These are phyloP conservation scores for Tinea trinotella DNA, from an alignment of 2,888 invertebrate species.

Conservation along the genomic window DNA sequence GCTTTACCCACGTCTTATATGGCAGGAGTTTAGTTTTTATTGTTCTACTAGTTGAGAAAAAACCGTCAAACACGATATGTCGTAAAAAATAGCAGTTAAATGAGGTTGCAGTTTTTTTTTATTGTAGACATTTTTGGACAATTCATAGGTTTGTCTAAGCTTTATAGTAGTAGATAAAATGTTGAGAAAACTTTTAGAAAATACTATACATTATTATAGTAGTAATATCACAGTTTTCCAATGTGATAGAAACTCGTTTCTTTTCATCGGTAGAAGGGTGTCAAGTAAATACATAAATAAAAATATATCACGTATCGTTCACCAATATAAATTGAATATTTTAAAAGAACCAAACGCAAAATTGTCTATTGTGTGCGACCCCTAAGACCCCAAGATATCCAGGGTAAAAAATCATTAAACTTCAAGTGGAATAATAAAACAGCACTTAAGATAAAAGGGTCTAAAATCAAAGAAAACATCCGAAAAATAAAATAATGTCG, in stretches of 20 bases:
- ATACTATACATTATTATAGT: too few species aligned
- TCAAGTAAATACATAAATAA: too few species aligned
- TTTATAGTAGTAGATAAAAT: too few species aligned
- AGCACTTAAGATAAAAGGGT: conserved; percentile 12
- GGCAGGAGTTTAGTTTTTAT: background rate
- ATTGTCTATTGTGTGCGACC: background rate
- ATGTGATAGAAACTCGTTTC: too few species aligned
- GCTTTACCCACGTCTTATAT: conserved; percentile 3
- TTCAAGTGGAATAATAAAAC: conserved; percentile 12
- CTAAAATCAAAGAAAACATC: conserved; percentile 9
- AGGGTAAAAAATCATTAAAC: background rate
- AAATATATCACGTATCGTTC: too few species aligned
- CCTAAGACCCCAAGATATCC: background rate
- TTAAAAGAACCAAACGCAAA: background rate
- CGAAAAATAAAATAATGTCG: conserved; percentile 2
- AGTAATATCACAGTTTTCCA: too few species aligned
- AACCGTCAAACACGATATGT: background rate
- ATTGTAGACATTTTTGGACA: background rate
- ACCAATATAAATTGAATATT: background rate
- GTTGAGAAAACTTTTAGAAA: too few species aligned
- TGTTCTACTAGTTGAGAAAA: conserved; percentile 1
- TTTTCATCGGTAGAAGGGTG: too few species aligned
- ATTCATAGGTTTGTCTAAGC: too few species aligned
- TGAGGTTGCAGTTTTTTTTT: background rate
- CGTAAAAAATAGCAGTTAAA: conserved; percentile 9